Evolutionary conservation across 2,797 vertebrate species (phyloP), one percentile per base, ranked within the genome.

Genomic region (Bovichtus variegatus): DNA sequence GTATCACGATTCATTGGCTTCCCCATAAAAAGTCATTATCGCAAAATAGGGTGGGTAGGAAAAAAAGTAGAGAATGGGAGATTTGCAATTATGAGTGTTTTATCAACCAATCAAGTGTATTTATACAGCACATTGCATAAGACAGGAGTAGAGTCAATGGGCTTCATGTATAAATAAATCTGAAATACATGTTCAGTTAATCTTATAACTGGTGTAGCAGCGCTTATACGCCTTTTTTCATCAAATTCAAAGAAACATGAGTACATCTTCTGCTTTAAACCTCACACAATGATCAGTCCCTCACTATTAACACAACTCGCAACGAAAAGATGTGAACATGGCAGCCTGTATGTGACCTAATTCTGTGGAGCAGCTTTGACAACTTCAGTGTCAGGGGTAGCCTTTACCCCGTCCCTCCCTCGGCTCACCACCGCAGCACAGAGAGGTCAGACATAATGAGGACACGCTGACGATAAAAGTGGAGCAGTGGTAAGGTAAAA

Each of bases 371-470:
- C 25, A 59, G 58, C 34, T 76, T 71, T 69, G 40, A 60, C 38
- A 60, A 46, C 62, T 54, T 68, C 29, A 40, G 58, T 58, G 62
- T 76, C 64, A 57, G 64, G 12, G 69, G 58, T 51, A 69, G 60
- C 38, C 41, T 46, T 55, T 38, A 49, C 74, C 80, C 43, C 29
- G 54, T 46, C 61, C 21, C 49, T 74, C 58, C 76, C 55, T 40
- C 34, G 54, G 69, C 55, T 74, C 25, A 44, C 10, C 61, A 50
- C 23, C 78, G 66, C 46, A 67, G 46, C 16, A 43, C 29, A n/a
- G 55, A 59, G 54, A 60, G 69, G 66, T 67, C 75, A 67, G 49
- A 43, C 25, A 78, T 73, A 81, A 81, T 60, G 73, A 85, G 72
- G 74, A 68, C 76, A 60, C 21, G 29, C 15, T 2, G 34, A 69